Conservation (phyloP, 2,797 vertebrate species). For the Falco cherrug region DNA sequence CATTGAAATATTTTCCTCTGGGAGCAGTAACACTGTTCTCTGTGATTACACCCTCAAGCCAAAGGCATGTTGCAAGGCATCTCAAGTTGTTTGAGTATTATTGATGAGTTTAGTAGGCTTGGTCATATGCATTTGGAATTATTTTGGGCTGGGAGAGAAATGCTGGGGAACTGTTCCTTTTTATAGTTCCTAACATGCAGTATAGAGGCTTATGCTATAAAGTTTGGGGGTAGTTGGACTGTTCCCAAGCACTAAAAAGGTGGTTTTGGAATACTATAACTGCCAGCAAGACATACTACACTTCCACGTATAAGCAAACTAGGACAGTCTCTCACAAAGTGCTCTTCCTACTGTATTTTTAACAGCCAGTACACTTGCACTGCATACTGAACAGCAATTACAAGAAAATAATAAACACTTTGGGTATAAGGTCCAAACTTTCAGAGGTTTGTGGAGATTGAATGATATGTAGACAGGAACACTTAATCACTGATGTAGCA, state of each 20-base stretch:
- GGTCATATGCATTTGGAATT: background rate
- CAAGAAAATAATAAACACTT: background rate
- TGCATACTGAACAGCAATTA: background rate
- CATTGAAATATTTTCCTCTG: background rate
- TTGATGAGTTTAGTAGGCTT: background rate
- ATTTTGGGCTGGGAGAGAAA: background rate
- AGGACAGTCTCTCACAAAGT: background rate
- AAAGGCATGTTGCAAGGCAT: background rate
- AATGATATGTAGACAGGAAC: background rate
- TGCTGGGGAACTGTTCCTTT: background rate
- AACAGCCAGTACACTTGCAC: background rate
- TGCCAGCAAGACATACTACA: background rate
- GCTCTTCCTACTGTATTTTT: background rate
- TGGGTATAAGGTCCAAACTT: background rate
- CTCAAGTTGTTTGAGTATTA: background rate
- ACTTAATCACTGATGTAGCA: background rate
- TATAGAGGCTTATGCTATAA: background rate
- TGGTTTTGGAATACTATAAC: background rate
- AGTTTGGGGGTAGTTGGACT: background rate
- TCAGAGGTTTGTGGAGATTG: background rate
- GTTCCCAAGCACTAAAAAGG: background rate
- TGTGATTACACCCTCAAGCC: background rate
- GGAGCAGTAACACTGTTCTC: background rate
- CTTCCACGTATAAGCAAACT: background rate
- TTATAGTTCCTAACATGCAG: background rate